Base-by-base conservation (phyloP, 2,113 vertebrate species). In the Sinocyclocheilus grahami region DNA sequence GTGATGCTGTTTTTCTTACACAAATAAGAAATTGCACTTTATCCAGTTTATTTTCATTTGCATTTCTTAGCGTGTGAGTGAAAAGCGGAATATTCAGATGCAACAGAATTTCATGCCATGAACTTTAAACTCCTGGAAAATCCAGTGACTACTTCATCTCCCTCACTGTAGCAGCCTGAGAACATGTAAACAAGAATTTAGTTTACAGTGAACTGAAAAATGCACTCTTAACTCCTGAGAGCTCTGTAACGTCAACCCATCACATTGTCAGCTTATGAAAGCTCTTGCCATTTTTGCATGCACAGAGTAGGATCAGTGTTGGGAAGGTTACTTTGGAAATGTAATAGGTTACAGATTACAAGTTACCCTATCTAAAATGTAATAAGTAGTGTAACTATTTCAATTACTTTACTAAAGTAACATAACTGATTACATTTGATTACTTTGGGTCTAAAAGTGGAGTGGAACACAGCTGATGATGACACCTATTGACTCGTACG, bases 11-110 rank as follows among this genome's bases (percentile, higher is more conserved):
- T 86, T 55, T 55, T 22, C 27, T 39, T 46, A 72, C 84, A 85
- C 71, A 67, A 85, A 85, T 22, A 58, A 83, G 39, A 77, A 83
- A 78, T 48, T 60, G n/a, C 24, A 67, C 8, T n/a, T 30, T 13
- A 53, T 82, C 42, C 5, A 12, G 13, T 82, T 51, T 48, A 48
- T 24, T 53, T 77, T 18, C 6, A 30, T 14, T 77, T 77, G 74
- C 74, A 27, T 46, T 77, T 77, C 6, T 51, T 53, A 71, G 67
- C 16, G 2, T 22, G 18, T 5, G 37, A 5, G 69, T 42, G 18
- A 39, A 72, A 72, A 22, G 18, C 27, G 16, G 14, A 18, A 30
- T 51, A 14, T 77, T 30, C 27, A 27, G 48, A 30, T 78, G 13
- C n/a, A 53, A 18, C 3, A 10, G 13, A 78, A 53, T 18, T 16